Evolutionary conservation across 2,113 vertebrate species (phyloP).

Genomic region (Actenoides lindsayi): DNA sequence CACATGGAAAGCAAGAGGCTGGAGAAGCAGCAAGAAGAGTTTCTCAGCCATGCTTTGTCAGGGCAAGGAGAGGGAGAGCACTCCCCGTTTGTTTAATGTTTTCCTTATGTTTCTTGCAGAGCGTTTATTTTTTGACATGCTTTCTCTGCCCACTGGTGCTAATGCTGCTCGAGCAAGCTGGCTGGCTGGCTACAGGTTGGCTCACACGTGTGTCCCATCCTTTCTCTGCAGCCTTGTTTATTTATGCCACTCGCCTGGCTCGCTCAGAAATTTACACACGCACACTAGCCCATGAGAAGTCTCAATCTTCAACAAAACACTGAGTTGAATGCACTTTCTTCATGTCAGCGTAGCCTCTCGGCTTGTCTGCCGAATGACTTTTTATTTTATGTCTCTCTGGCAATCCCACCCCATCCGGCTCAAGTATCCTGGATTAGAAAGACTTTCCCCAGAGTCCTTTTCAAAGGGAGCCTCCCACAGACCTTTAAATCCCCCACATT

Average conservation of each 20-base stretch:
- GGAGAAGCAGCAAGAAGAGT: conserved; percentile 17
- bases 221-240: conserved; percentile 22
- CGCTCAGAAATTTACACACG: background rate
- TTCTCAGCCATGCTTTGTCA: conserved; percentile 55
- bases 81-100: conserved; percentile 71
- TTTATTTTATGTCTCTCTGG: conserved; percentile 68
- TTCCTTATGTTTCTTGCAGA: conserved; percentile 73
- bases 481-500: conserved; percentile 70
- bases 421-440: conserved; percentile 75
- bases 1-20: background rate
- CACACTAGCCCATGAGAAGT: background rate
- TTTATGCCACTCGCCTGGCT: conserved; percentile 38
- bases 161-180: conserved; percentile 33
- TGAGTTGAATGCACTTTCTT: background rate
- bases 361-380: conserved; percentile 52
- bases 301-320: background rate
- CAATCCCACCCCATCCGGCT: conserved; percentile 72
- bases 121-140: conserved; percentile 63
- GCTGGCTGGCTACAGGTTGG: conserved; percentile 39
- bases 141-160: conserved; percentile 64
- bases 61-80: conserved; percentile 42
- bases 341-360: conserved; percentile 22
- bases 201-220: background rate
- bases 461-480: conserved; percentile 77
- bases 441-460: conserved; percentile 69